Evolutionary conservation across 2,113 vertebrate species (phyloP), one percentile per base, ranked within the genome.

Genomic region (Ariopsis seemanni): DNA sequence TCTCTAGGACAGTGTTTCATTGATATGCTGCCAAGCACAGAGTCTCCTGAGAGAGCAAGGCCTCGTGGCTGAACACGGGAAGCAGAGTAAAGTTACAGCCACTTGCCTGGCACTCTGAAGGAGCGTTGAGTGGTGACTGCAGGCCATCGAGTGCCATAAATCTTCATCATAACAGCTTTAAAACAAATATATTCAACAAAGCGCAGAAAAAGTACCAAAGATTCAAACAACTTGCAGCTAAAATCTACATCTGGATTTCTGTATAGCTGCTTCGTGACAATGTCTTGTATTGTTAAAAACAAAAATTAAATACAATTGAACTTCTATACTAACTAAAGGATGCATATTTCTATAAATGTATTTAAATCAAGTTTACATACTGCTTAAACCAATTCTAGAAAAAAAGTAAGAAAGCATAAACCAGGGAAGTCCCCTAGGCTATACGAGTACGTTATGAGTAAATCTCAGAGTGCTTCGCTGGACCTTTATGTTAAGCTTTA

Each of bases 11-110:
- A 90, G 72, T 4, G 77, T 81, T 57, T 63, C 62, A 88, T 71
- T 85, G 85, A 91, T 71, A 81, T 15, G 22, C 81, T 82, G 90
- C 88, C 90, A 91, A 86, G 85, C 22, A 1, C 84, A 15, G 62
- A 48, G 52, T 88, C 84, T 87, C 90, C 30, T 69, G 88, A 89
- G 90, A 86, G 20, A 48, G 20, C 58, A 12, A 12, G 17, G 86
- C 57, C 83, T 75, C 84, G 72, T 81, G 85, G 83, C 88, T 81
- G 84, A 88, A 81, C 82, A 50, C 80, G 34, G 57, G 58, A 77
- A 88, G 82, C 69, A 11, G 82, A 63, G 82, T 90, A 65, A 82
- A 77, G 87, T 90, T 88, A 82, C 85, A 85, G 62, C 77, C 77
- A 14, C 71, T 86, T 83, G 74, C 84, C 57, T 86, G 87, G 58